Base-by-base conservation (phyloP, 2,888 invertebrate genomes). In the Drosophila siamana region DNA sequence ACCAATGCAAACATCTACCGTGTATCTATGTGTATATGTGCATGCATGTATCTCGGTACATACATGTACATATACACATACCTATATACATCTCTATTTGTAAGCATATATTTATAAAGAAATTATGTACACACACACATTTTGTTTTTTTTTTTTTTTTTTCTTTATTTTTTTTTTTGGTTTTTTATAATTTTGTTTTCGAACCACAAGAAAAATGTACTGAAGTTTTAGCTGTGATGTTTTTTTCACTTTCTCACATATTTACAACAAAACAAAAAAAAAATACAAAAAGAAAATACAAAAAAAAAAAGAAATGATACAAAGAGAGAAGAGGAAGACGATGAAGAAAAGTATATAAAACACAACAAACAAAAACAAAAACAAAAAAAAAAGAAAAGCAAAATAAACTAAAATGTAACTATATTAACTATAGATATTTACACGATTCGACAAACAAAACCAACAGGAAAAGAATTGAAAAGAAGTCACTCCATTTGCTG, bases 181-280 rank as follows among this genome's bases (percentile, higher is more conserved):
- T 43, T 38, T 69, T 50, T 72, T 67, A 69, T 69, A 43, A 30
- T 51, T 61, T 88, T 67, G 61, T 74, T 70, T 74, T 64, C 50
- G 46, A 72, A 74, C 69, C 68, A 88, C 68, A 84, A 73, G 79
- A 82, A 84, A 88, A 90, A 90, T 88, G 92, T 91, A 92, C 92
- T 92, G 92, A 92, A 88, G 88, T 86, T 83, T 89, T 88, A 90
- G 90, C 92, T 92, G 92, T 92, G 92, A 92, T 92, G 92, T 91
- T 91, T 89, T 83, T 87, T 86, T 81, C 89, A 90, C 85, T 85
- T 80, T 86, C 84, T 83, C 88, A 80, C 86, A 86, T 72, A 78
- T 66, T 65, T 73, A 74, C 68, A 74, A 44, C 41, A 36, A 41
- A 54, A 36, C 4, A 48, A 22, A 48, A 48, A 33, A 41, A 60